Evolutionary conservation across 1,140 invertebrate species (phyloP), one percentile per base, ranked within the genome.

Genomic region (Olivierus martensii): DNA sequence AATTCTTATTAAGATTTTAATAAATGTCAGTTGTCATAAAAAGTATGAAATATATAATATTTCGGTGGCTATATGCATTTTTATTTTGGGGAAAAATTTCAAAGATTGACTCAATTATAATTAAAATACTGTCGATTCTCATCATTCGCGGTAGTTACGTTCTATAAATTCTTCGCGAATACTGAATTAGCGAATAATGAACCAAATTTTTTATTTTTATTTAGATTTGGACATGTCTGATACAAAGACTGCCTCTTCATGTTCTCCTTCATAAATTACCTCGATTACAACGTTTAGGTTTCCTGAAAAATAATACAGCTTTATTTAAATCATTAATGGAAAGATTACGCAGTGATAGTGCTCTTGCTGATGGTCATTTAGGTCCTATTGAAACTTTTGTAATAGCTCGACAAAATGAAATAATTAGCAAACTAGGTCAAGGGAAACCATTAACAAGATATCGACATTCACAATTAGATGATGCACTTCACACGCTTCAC

Each of bases 141-240:
- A n/a, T n/a, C n/a, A n/a, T n/a, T n/a, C n/a, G n/a, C n/a, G n/a
- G n/a, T n/a, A n/a, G n/a, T n/a, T n/a, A n/a, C n/a, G n/a, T n/a
- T n/a, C n/a, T n/a, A n/a, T n/a, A n/a, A n/a, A n/a, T n/a, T n/a
- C n/a, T n/a, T n/a, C n/a, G n/a, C n/a, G n/a, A n/a, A n/a, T n/a
- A n/a, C n/a, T n/a, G n/a, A n/a, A n/a, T n/a, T n/a, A n/a, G n/a
- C n/a, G n/a, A n/a, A n/a, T n/a, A n/a, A n/a, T n/a, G n/a, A n/a
- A n/a, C n/a, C 3, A 5, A 15, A 44, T 48, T 56, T 11, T 43
- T 15, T 45, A 18, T 44, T 43, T 57, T 52, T 6, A 18, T 61
- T 14, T 49, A 77, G 77, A 69, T 83, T 38, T 82, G 81, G 79
- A 66, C 70, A 58, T 72, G 77, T 56, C 66, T 83, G 45, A 61